Conservation (phyloP, 2,888 invertebrate genomes). For the Leistus spinibarbis region DNA sequence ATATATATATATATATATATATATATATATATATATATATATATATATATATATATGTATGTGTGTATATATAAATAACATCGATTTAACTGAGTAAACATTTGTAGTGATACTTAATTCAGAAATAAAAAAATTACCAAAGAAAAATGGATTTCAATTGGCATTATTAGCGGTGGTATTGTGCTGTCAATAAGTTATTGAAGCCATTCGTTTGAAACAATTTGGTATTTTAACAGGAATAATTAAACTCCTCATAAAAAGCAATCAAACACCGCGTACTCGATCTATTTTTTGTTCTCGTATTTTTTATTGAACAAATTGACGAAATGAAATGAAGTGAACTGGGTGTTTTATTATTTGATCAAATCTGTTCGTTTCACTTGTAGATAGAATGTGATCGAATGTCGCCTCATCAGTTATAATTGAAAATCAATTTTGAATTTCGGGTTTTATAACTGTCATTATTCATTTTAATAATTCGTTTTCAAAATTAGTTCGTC, state of each 20-base stretch:
- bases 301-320: not conserved
- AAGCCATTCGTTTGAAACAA: not conserved
- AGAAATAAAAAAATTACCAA: too few relatives aligned
- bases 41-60: too few relatives aligned
- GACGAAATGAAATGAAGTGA: not conserved
- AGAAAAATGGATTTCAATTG: too few relatives aligned
- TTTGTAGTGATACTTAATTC: too few relatives aligned
- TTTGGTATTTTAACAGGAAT: not conserved
- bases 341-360: not conserved
- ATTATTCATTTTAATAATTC: conserved; percentile 33
- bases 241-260: not conserved
- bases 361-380: not conserved
- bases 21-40: too few relatives aligned
- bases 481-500: conserved; percentile 23
- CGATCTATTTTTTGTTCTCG: too few relatives aligned
- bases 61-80: too few relatives aligned
- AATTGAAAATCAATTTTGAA: conserved; percentile 2
- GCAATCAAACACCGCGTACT: not conserved
- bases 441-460: conserved; percentile 17
- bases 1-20: too few relatives aligned
- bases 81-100: too few relatives aligned
- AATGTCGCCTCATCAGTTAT: not conserved
- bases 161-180: not conserved
- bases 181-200: not conserved
- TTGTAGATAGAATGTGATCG: not conserved